These are phyloP conservation scores for Urocolius indicus DNA, from an alignment of 2,113 vertebrate genomes.

Conservation along the genomic window DNA sequence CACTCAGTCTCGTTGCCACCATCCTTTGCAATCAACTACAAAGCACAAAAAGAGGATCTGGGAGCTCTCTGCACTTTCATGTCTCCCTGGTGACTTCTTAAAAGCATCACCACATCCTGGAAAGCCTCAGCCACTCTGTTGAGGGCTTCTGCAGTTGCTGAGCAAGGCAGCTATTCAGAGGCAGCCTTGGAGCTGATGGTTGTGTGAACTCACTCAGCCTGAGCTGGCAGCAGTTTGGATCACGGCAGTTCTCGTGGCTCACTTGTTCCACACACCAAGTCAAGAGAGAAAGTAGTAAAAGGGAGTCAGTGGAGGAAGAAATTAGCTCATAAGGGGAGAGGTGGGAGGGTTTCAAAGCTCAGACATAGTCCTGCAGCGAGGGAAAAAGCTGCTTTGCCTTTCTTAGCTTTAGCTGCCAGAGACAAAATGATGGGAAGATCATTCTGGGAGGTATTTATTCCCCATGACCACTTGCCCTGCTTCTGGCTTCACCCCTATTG, in stretches of 20 bases:
- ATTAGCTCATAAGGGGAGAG: not conserved
- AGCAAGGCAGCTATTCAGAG: not conserved
- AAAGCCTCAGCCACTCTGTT: not conserved
- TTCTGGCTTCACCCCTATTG: not conserved
- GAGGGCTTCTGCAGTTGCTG: not conserved
- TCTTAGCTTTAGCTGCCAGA: not conserved
- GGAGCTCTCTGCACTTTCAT: not conserved
- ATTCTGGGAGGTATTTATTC: not conserved
- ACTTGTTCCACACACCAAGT: not conserved
- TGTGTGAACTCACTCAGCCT: not conserved
- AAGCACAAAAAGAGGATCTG: not conserved
- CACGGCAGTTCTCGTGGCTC: not conserved
- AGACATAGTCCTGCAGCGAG: not conserved
- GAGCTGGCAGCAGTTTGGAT: not conserved
- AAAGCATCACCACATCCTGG: not conserved
- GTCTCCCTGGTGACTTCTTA: not conserved
- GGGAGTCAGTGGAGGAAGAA: not conserved
- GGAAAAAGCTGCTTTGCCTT: not conserved
- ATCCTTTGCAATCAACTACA: not conserved
- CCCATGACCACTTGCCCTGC: not conserved
- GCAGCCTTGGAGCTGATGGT: not conserved
- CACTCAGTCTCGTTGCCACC: fast-evolving
- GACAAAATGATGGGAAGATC: not conserved
- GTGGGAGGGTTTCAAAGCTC: not conserved
- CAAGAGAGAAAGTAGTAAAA: not conserved